Evolutionary conservation across 2,113 vertebrate genomes (phyloP), one percentile per base, ranked within the genome.

Genomic region (Dicentrarchus labrax): DNA sequence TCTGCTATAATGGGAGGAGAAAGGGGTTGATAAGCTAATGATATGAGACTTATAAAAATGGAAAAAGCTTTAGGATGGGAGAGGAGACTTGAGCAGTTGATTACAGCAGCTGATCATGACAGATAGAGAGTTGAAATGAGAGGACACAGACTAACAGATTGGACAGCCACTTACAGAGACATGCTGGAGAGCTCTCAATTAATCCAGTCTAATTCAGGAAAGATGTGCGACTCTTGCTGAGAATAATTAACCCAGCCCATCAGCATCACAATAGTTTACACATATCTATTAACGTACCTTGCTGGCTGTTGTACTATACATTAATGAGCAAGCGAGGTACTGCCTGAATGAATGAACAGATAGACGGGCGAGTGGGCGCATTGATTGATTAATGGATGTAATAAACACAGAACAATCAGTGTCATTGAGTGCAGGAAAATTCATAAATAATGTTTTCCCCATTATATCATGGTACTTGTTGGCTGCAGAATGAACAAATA

Each of bases 211-310:
- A 83, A 93, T 91, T 92, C 85, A 76, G 80, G 38, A 84, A 78
- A 91, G 79, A 92, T 80, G 83, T 24, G 77, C 16, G 53, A 70
- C 87, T 88, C 88, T 70, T 84, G 73, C 85, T 77, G 73, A 15
- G 62, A 90, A 88, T 93, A 92, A 94, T 92, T 91, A 94, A 90
- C 84, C 82, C 89, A 39, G 71, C 69, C 69, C 76, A 92, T 93
- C 56, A 60, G 78, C 64, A 78, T 87, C 86, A 86, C 85, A 91
- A 90, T 80, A 85, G 72, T 53, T 88, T 75, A 38, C 87, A 77
- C 67, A 62, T 77, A 80, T 86, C 80, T 85, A 87, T 88, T 85
- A 88, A 82, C 80, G 41, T 65, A 83, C 78, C 80, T 84, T 43
- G 67, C 51, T 45, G 67, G 60, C 61, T 73, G 72, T 51, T 73